phyloP scores from a whole-genome alignment of 2,888 invertebrate species.

The Lobophora halterata region DNA sequence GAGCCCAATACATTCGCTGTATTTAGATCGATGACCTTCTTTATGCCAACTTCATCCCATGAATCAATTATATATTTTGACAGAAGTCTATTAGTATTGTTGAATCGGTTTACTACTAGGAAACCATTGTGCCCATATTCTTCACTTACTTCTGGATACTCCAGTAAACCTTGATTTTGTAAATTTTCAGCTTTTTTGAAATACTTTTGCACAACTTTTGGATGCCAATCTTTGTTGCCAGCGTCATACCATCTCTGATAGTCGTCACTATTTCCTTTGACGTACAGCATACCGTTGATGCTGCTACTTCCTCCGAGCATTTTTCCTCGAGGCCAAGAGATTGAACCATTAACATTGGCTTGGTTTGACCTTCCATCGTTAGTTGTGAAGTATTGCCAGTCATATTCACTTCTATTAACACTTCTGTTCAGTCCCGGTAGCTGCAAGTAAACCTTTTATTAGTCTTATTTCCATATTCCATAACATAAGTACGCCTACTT shows the following conservation, averaged over 20 bases:
- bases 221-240: conserved; percentile 79
- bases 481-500: no score
- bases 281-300: conserved; percentile 80
- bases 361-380: conserved; percentile 86
- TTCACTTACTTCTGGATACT: conserved; percentile 33
- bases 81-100: conserved; percentile 55
- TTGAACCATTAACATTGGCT: conserved; percentile 69
- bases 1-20: conserved; percentile 67
- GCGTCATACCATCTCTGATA: conserved; percentile 74
- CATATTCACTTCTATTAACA: conserved; percentile 70
- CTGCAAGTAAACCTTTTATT: no score
- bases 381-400: conserved; percentile 92
- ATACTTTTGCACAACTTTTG: conserved; percentile 68
- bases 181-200: conserved; percentile 75
- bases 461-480: no score
- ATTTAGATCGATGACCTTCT: conserved; percentile 49
- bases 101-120: conserved; percentile 64
- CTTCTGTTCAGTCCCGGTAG: conserved; percentile 36
- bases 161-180: conserved; percentile 39
- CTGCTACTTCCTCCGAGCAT: conserved; percentile 80
- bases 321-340: conserved; percentile 82
- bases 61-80: conserved; percentile 50
- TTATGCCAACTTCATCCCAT: conserved; percentile 67
- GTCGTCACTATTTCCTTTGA: conserved; percentile 72
- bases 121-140: conserved; percentile 68